Percentiles rank a stretch among this genome's conserved stretches.
Conservation (phyloP, 2,113 vertebrate genomes). For the Glaucidium brasilianum region DNA sequence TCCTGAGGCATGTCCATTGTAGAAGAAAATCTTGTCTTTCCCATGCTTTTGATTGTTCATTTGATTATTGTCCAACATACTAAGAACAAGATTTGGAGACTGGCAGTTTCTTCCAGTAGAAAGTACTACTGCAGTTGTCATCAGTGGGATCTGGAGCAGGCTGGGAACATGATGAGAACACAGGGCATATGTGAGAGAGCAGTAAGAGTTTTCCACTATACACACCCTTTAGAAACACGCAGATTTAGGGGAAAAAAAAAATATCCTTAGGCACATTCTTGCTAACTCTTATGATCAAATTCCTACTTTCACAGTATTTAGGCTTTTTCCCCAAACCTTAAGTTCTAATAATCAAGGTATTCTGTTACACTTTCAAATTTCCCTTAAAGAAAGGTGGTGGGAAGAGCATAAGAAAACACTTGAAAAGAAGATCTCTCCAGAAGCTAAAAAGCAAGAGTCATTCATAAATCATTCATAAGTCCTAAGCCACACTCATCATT, state of each 20-base stretch:
- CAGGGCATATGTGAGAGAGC: background rate
- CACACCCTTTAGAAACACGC: background rate
- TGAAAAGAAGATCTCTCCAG: background rate
- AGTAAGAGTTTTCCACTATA: background rate
- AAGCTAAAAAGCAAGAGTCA: background rate
- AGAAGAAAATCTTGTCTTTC: background rate
- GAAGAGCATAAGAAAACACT: background rate
- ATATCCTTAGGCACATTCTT: background rate
- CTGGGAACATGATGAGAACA: fast-evolving
- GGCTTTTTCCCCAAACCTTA: background rate
- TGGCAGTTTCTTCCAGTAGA: background rate
- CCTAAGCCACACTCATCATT: background rate
- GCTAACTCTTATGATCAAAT: background rate
- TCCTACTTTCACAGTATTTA: background rate
- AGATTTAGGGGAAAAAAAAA: background rate
- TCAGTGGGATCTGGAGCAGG: background rate
- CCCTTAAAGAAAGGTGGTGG: background rate
- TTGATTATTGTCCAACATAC: background rate
- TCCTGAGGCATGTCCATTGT: background rate
- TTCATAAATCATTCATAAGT: constrained; percentile 29
- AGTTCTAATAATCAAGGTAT: background rate
- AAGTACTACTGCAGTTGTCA: background rate
- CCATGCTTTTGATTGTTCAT: background rate
- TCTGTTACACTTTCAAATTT: constrained; percentile 8
- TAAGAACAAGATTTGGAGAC: background rate